A percentile compares a stretch with the other conserved stretches of the same genome.
These are phyloP conservation scores for Ochropleura leucogaster DNA, from an alignment of 2,888 invertebrate species.

Conservation along the genomic window DNA sequence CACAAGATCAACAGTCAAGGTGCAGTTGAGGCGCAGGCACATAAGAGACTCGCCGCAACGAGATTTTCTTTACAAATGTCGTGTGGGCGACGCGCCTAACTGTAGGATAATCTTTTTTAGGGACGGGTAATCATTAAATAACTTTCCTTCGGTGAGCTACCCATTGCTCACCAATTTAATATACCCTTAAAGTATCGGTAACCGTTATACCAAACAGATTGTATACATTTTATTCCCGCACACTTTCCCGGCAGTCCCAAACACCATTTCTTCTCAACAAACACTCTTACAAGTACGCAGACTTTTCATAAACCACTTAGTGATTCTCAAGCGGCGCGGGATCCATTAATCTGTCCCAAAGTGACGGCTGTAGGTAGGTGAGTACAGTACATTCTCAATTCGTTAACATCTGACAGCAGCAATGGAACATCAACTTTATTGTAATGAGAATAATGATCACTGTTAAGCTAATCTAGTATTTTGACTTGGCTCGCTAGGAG, in stretches of 20 bases:
- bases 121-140: too few species aligned
- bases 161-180: too few species aligned
- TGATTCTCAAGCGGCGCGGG: slow-evolving; percentile 22
- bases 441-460: not conserved
- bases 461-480: not conserved
- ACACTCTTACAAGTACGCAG: slow-evolving; percentile 22
- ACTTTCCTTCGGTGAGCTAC: too few species aligned
- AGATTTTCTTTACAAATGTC: too few species aligned
- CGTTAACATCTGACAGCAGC: not conserved
- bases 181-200: too few species aligned
- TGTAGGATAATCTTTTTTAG: too few species aligned
- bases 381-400: not conserved
- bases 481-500: too few species aligned
- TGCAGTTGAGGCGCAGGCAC: too few species aligned
- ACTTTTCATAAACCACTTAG: slow-evolving; percentile 60
- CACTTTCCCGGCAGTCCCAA: not conserved
- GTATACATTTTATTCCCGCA: not conserved
- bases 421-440: not conserved
- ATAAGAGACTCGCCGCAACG: too few species aligned
- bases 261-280: slow-evolving; percentile 25
- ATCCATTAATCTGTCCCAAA: slow-evolving; percentile 59
- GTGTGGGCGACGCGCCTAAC: too few species aligned
- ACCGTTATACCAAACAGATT: too few species aligned
- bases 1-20: too few species aligned
- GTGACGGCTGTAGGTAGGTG: slow-evolving; percentile 38